Evolutionary conservation across 2,797 vertebrate genomes (phyloP), one percentile per base, ranked within the genome.

Genomic region (Hirundo rustica): DNA sequence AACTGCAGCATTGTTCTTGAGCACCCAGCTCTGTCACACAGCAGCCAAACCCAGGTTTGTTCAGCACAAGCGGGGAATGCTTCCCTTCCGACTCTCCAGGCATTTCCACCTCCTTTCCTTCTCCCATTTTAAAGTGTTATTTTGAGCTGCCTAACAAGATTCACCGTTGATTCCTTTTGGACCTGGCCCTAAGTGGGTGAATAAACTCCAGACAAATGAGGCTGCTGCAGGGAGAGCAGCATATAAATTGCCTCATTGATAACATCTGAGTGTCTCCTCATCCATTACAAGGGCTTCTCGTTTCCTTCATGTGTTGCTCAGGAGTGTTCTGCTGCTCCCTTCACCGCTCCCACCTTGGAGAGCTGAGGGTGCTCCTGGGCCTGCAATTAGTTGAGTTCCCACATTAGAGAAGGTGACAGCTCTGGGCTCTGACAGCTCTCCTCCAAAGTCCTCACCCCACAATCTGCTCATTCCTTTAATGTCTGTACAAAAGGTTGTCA

Each of bases 241-340:
- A 80, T 96, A 95, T 93, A 93, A 95, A 96, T 95, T 92, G 64
- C 83, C 55, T 96, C 92, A 74, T 73, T 95, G 96, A 85, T 96
- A 68, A 64, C 60, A 94, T 90, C 88, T 54, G 74, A 93, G 67
- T 76, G 45, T 78, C 62, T 94, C 71, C 73, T 95, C 51, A n/a
- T 91, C 92, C 68, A 65, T 89, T 92, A 82, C 55, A 77, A 81
- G 85, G 76, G 77, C 42, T 92, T 90, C 88, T 89, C 2, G 0
- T 91, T 90, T 78, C 73, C 91, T 86, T 81, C 88, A 44, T 58
- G 64, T 62, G 62, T 50, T 84, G 26, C 89, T 96, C 66, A 45
- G 66, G 78, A 82, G 54, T n/a, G 29, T 89, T 92, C 58, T 1
- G 1, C 92, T 83, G 47, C 66, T 93, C 62, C 50, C 30, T 74